A percentile compares a stretch with the other conserved stretches of the same genome.
phyloP scores from a whole-genome alignment of 2,113 vertebrate species.

The Silurus glanis region DNA sequence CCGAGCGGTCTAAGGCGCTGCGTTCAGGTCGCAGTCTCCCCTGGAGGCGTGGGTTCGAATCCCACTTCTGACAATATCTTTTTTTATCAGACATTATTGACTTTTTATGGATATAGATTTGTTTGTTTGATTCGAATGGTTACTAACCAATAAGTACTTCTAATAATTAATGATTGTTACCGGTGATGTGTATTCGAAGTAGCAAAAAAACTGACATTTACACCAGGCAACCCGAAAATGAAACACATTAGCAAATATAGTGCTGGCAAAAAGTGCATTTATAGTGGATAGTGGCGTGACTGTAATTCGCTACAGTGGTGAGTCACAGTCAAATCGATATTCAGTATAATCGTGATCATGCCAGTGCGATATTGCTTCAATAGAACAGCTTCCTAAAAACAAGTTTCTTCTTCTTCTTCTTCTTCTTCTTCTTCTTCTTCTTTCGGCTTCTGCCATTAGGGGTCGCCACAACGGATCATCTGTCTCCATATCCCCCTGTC shows the following conservation, averaged over 20 bases:
- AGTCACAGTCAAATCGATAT: not conserved
- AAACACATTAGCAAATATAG: not conserved
- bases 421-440: too few species aligned
- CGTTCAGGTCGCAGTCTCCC: conserved; percentile 62
- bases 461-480: too few species aligned
- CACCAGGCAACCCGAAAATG: not conserved
- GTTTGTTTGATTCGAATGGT: not conserved
- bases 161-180: not conserved
- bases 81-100: not conserved
- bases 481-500: too few species aligned
- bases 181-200: not conserved
- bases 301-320: not conserved
- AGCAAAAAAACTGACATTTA: not conserved
- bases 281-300: not conserved
- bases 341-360: not conserved
- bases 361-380: not conserved
- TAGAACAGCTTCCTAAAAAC: not conserved
- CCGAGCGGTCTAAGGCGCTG: conserved; percentile 66
- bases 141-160: not conserved
- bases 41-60: conserved; percentile 66
- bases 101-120: too few species aligned
- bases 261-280: not conserved
- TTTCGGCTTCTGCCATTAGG: too few species aligned
- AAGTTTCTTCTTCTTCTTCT: not conserved
- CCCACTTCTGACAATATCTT: conserved; percentile 50